Evolutionary conservation across 2,113 vertebrate genomes (phyloP).

Genomic region (Pteronura brasiliensis): DNA sequence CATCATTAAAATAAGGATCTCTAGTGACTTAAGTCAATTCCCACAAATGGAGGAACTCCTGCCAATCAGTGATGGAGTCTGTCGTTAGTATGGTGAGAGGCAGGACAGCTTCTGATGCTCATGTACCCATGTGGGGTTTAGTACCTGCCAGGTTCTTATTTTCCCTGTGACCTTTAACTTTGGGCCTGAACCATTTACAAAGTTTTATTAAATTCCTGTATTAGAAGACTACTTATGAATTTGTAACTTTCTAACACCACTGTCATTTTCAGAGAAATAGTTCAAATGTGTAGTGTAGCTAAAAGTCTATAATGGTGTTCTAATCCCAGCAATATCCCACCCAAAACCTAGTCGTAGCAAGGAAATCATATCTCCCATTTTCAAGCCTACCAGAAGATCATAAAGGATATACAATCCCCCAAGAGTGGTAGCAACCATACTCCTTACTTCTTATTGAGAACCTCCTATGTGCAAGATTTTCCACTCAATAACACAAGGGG

Average conservation of each 20-base stretch:
- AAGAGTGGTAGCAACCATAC: not conserved
- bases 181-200: not conserved
- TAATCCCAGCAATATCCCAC: not conserved
- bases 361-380: not conserved
- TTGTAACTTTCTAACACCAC: conserved; percentile 3
- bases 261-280: not conserved
- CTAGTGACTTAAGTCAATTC: conserved; percentile 36
- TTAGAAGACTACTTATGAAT: not conserved
- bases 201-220: not conserved
- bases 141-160: not conserved
- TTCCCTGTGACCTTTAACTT: not conserved
- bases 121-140: not conserved
- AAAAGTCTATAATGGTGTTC: not conserved
- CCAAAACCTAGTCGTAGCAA: not conserved
- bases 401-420: not conserved
- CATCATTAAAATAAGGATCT: conserved; percentile 59
- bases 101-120: not conserved
- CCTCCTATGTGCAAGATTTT: not conserved
- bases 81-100: not conserved
- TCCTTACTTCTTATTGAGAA: not conserved
- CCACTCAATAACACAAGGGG: not conserved
- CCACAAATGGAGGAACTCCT: conserved; percentile 19
- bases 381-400: not conserved
- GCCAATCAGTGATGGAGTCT: not conserved
- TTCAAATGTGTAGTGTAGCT: not conserved